Percentiles rank a stretch among this genome's conserved stretches.
phyloP scores from a whole-genome alignment of 2,888 invertebrate genomes.

The Melanargia galathea region DNA sequence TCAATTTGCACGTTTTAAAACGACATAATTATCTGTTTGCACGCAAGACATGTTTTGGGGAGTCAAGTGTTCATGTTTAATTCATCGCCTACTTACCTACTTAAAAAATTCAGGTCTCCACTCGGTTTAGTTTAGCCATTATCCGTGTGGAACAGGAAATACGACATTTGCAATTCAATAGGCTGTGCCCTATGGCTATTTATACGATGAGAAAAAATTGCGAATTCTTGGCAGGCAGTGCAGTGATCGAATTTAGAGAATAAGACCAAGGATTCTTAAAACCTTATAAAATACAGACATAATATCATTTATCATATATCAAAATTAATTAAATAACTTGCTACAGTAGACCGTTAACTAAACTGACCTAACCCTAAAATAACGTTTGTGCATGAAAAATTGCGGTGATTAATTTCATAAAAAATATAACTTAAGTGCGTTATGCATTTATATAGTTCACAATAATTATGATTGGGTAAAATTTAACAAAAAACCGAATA shows the following conservation, averaged over 20 bases:
- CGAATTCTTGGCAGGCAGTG: not conserved
- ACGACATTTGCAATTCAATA: constrained; percentile 14
- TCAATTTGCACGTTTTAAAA: not conserved
- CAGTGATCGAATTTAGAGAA: not conserved
- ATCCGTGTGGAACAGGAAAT: constrained; percentile 14
- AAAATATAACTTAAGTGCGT: too few relatives aligned
- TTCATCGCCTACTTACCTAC: constrained; percentile 26
- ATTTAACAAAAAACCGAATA: not conserved
- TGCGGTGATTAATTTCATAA: too few relatives aligned
- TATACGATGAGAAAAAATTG: not conserved
- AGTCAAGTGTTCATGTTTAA: constrained; percentile 32
- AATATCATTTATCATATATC: not conserved
- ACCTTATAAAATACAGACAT: not conserved
- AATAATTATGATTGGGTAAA: too few relatives aligned
- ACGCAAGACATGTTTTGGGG: not conserved
- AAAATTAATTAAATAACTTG: not conserved
- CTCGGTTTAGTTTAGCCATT: constrained; percentile 12
- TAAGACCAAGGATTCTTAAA: not conserved
- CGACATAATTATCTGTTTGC: not conserved
- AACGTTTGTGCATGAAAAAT: not conserved
- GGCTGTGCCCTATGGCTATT: not conserved
- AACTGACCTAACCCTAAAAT: not conserved
- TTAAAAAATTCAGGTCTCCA: constrained; percentile 23
- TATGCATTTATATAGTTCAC: too few relatives aligned
- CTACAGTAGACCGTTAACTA: not conserved